Percentiles rank a stretch among this genome's conserved stretches.
Evolutionary conservation across 92 coral and sea anemone species (phyloP).

Genomic region (Porites rus): DNA sequence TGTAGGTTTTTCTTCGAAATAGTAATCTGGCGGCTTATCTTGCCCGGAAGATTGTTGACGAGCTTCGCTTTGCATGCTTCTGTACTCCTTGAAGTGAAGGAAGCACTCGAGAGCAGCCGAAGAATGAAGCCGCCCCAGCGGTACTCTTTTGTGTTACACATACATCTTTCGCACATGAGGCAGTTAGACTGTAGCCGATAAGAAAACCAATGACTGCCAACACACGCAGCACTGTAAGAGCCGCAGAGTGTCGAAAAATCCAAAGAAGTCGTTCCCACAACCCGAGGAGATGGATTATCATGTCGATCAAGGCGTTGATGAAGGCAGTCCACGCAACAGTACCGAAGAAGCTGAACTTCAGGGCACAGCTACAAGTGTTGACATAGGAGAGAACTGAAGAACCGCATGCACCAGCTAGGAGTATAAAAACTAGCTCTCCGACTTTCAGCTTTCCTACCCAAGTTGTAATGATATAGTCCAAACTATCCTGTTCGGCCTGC

Average conservation of each 20-base stretch:
- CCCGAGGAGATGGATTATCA: constrained; percentile 85
- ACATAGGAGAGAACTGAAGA: constrained; percentile 13
- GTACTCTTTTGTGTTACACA: constrained; percentile 45
- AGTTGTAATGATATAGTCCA: constrained; percentile 23
- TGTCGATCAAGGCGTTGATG: constrained; percentile 79
- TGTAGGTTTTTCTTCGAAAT: too few species aligned
- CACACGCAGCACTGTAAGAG: constrained; percentile 59
- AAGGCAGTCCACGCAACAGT: constrained; percentile 95
- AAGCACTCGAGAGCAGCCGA: constrained; percentile 81
- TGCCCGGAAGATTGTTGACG: constrained; percentile 49
- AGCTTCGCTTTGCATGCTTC: constrained; percentile 77
- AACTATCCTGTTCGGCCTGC: too few species aligned
- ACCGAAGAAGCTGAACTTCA: constrained; percentile 66
- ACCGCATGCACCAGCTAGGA: constrained; percentile 72
- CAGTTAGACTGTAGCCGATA: constrained; percentile 70
- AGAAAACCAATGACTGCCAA: constrained; percentile 77
- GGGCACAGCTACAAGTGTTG: constrained; percentile 10
- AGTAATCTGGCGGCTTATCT: too few species aligned
- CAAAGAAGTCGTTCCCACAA: constrained; percentile 89
- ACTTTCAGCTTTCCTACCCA: constrained; percentile 66
- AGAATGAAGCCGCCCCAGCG: constrained; percentile 84
- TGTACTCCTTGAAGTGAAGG: constrained; percentile 69
- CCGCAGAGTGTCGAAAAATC: constrained; percentile 83
- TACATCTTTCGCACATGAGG: constrained; percentile 55
- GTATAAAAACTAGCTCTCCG: constrained; percentile 66